Evolutionary conservation across 2,797 vertebrate genomes (phyloP), one percentile per base, ranked within the genome.

Genomic region (Eutrigla gurnardus): DNA sequence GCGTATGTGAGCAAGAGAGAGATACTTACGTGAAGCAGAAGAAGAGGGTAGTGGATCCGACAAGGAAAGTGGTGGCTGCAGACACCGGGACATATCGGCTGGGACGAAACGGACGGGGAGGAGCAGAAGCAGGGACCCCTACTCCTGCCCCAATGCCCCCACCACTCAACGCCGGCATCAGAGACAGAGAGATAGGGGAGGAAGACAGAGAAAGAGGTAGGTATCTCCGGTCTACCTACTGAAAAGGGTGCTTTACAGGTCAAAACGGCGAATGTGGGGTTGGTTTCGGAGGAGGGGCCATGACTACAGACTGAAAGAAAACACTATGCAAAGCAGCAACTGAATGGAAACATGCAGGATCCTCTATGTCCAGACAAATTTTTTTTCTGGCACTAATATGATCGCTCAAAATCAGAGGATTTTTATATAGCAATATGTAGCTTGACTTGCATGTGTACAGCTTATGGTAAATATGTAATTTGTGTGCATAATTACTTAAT

Each of bases 81-180:
- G 97, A 96, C 82, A 98, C 97, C 0, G 97, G 98, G 82, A 99
- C 95, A 72, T 99, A 99, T 81, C 98, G 97, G 93, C 97, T 98
- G 88, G 97, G 97, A 92, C 96, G 96, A 92, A 99, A 98, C 17
- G 95, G 95, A 85, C 95, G 97, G 86, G 94, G 93, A 84, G 93
- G 93, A 85, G 93, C 89, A 88, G 95, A 94, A 87, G 92, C 93
- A 62, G 93, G 88, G 57, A 85, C 92, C 50, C 91, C 91, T n/a
- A 92, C 89, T 84, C 92, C 94, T 89, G 94, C 94, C 74, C 94
- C 93, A 63, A 93, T 89, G 83, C 91, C 93, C 72, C 93, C 94
- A 91, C 93, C 81, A 77, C 90, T 95, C 77, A 95, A 92, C 72
- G 93, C 93, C 71, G 93, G 93, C 93, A 94, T 95, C 92, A 91